Evolutionary conservation across 2,113 vertebrate genomes (phyloP).

Genomic region (Microcebus jonahi): DNA sequence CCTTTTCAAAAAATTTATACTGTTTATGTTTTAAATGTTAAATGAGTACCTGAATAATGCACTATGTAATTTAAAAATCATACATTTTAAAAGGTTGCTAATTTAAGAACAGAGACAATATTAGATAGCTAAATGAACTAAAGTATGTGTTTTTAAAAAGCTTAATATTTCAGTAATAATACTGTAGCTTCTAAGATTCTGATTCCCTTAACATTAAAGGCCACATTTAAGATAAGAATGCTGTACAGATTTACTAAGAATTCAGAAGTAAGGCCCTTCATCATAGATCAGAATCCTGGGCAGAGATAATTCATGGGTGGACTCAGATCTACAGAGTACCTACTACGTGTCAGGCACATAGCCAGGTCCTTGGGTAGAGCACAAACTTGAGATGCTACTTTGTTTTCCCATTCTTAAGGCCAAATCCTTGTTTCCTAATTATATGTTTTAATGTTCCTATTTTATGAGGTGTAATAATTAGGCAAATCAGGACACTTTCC

Average conservation of each 20-base stretch:
- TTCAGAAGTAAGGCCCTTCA: background rate
- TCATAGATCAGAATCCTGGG: background rate
- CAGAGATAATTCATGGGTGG: background rate
- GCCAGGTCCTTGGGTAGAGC: background rate
- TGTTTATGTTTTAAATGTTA: constrained; percentile 75
- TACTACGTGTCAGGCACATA: background rate
- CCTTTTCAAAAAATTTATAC: constrained; percentile 64
- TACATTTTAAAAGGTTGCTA: constrained; percentile 68
- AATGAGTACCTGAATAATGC: constrained; percentile 59
- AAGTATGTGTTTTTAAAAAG: constrained; percentile 23
- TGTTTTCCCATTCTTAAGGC: background rate
- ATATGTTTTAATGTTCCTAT: background rate
- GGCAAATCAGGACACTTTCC: background rate
- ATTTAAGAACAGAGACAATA: constrained; percentile 75
- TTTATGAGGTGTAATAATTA: background rate
- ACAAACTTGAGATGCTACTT: background rate
- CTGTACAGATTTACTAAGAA: background rate
- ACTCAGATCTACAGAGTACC: background rate
- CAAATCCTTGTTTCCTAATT: background rate
- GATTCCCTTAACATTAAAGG: background rate
- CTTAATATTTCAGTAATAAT: constrained; percentile 16
- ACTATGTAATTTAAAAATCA: constrained; percentile 71
- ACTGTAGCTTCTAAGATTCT: background rate
- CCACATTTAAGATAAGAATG: background rate
- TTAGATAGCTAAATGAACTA: constrained; percentile 58